Conservation (phyloP, 92 coral and sea anemone species). For the Micromussa lordhowensis region DNA sequence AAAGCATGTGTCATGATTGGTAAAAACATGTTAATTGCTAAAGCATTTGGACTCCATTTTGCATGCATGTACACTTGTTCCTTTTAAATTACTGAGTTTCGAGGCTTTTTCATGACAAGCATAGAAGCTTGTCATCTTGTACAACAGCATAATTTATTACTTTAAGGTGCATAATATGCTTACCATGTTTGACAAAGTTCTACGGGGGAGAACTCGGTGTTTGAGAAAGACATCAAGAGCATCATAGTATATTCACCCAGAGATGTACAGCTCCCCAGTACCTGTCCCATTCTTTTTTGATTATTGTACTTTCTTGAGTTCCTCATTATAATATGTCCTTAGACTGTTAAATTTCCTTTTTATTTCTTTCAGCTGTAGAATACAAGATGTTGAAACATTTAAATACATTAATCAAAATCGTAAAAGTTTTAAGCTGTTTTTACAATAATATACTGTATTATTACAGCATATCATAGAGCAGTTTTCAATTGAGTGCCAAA, state of each 20-base stretch:
- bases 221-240: conserved; percentile 17
- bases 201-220: conserved; percentile 7
- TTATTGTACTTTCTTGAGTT: neutral
- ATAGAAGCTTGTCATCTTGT: neutral
- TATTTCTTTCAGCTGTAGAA: conserved; percentile 8
- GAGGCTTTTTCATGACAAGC: neutral
- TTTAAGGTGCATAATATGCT: conserved; percentile 4
- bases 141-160: neutral
- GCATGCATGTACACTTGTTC: neutral
- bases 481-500: too few species aligned
- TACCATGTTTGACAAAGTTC: conserved; percentile 11
- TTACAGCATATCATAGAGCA: too few species aligned
- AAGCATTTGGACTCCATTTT: neutral
- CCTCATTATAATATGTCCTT: neutral
- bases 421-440: neutral
- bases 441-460: neutral
- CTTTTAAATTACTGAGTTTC: too few species aligned
- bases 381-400: neutral
- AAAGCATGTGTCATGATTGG: neutral
- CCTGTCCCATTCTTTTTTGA: conserved; percentile 9
- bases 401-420: neutral
- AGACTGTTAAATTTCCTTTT: neutral
- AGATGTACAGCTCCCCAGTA: conserved; percentile 2
- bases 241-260: conserved; percentile 2
- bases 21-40: neutral